Evolutionary conservation across 2,113 vertebrate species (phyloP), one percentile per base, ranked within the genome.

Genomic region (Bungarus multicinctus): DNA sequence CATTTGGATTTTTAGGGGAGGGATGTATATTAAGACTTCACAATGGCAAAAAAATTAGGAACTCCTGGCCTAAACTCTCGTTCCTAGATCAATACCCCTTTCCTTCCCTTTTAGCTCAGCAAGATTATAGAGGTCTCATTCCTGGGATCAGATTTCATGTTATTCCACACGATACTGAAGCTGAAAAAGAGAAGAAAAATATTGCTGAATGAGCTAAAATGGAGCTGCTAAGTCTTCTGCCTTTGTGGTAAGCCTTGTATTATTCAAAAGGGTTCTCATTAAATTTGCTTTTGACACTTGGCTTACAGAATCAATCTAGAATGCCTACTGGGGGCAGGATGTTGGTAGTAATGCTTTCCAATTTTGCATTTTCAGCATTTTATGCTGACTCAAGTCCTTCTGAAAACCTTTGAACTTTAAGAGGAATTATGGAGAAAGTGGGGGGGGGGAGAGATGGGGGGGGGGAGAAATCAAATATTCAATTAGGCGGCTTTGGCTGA

Each of bases 211-310:
- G 0, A 5, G 27, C 30, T 6, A 92, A 54, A 47, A 87, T 10
- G 90, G 87, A 92, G 90, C 96, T 92, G 94, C 95, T 93, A 91
- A 39, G 53, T 92, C 89, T 9, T 81, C 0, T 0, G 18, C n/a
- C 93, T 25, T 91, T 85, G 94, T 47, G 30, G 91, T 93, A 92
- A 96, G 90, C 91, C 3, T 14, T 52, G 58, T 74, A 95, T 96
- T 93, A 16, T 91, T 85, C 47, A 92, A 94, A 92, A 96, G 96
- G 91, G 87, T 93, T 95, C 90, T 92, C 88, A 45, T 0, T 64
- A 92, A n/a, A 92, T 58, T 55, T 0, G 0, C 53, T 90, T 16
- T 34, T 0, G 0, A 64, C 91, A 4, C 0, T 0, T 45, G 0
- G 0, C 23, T 27, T 30, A 0, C 52, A 86, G 89, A 39, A 0